phyloP scores from a whole-genome alignment of 2,888 invertebrate genomes.

The Ligdia adustata region DNA sequence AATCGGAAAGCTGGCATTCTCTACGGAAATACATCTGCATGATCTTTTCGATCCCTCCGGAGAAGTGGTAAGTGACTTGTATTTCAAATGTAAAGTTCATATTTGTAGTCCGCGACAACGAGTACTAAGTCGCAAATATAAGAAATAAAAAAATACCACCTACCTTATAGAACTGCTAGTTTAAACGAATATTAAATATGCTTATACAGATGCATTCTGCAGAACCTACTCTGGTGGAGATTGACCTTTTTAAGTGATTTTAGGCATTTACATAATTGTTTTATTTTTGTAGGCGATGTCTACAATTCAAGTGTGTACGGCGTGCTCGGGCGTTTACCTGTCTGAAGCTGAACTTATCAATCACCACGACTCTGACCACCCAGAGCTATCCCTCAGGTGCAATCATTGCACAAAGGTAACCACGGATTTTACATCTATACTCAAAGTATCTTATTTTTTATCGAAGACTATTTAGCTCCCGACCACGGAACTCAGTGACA shows the following conservation, averaged over 20 bases:
- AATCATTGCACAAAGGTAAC: slow-evolving; percentile 76
- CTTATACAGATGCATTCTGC: no score
- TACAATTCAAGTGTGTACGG: slow-evolving; percentile 56
- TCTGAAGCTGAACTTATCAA: slow-evolving; percentile 58
- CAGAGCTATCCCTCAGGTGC: slow-evolving; percentile 78
- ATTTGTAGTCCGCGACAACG: no score
- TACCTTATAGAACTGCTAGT: no score
- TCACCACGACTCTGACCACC: slow-evolving; percentile 72
- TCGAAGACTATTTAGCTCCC: no score
- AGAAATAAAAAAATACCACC: no score
- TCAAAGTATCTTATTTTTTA: no score
- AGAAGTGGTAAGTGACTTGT: slow-evolving; percentile 46
- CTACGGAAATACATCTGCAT: slow-evolving; percentile 54
- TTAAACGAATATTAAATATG: no score
- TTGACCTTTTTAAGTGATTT: no score
- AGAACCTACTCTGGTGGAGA: no score
- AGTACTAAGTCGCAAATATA: no score
- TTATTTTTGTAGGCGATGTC: slow-evolving; percentile 37
- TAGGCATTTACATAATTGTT: neutral
- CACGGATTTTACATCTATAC: neutral
- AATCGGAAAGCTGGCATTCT: slow-evolving; percentile 36
- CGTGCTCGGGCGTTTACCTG: slow-evolving; percentile 62
- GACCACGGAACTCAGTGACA: no score
- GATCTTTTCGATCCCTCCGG: slow-evolving; percentile 53
- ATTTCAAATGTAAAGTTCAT: no score